Percentiles rank a stretch among this genome's conserved stretches.
Evolutionary conservation across 2,113 vertebrate genomes (phyloP).

Genomic region (Cervus canadensis): DNA sequence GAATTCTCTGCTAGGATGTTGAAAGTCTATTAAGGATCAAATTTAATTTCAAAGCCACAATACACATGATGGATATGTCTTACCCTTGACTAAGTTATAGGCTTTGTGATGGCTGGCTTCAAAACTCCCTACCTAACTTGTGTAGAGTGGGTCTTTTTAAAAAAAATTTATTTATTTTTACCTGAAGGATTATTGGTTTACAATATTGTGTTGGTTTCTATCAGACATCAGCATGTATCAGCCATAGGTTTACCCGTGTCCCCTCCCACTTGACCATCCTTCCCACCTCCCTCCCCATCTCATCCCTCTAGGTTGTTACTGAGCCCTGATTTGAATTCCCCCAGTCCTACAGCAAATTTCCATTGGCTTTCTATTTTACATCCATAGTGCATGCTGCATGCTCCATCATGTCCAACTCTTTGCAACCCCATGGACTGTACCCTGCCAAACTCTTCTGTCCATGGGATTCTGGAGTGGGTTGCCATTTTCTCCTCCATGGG

Average conservation of each 20-base stretch:
- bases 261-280: background rate
- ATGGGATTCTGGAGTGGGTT: background rate
- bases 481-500: background rate
- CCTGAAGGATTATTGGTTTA: background rate
- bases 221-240: background rate
- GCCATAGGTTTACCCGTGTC: background rate
- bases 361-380: background rate
- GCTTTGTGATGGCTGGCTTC: background rate
- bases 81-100: background rate
- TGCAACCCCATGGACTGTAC: background rate
- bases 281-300: background rate
- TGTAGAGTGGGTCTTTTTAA: background rate
- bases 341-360: background rate
- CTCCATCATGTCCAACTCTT: background rate
- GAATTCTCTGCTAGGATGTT: constrained; percentile 1
- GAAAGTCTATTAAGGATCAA: constrained; percentile 30
- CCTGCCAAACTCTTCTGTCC: background rate
- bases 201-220: background rate
- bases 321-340: background rate
- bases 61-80: background rate
- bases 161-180: background rate
- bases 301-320: background rate
- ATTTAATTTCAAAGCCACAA: background rate
- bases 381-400: background rate
- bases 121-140: background rate